These are phyloP conservation scores for Sinonovacula constricta DNA, from an alignment of 1,140 invertebrate genomes.

Conservation along the genomic window DNA sequence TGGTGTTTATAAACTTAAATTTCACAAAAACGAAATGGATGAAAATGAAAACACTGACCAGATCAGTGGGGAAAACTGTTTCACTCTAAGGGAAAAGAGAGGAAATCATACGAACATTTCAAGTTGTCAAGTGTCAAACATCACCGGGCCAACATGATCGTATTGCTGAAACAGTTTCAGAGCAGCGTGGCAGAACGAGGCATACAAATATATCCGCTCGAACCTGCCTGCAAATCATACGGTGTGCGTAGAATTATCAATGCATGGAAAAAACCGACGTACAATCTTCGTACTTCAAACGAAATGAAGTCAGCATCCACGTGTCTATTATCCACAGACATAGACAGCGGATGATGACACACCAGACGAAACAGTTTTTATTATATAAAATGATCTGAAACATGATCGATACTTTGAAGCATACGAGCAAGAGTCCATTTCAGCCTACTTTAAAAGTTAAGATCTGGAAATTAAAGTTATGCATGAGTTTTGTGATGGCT, in stretches of 20 bases:
- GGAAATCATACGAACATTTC: too few species aligned
- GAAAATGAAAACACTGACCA: too few species aligned
- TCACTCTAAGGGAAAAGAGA: too few species aligned
- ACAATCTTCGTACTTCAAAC: not conserved
- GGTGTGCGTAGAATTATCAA: slow-evolving; percentile 11
- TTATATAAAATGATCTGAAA: slow-evolving; percentile 1
- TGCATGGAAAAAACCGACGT: not conserved
- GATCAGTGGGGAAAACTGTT: too few species aligned
- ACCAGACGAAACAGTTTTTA: not conserved
- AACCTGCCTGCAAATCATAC: too few species aligned
- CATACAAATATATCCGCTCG: too few species aligned
- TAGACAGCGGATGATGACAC: slow-evolving; percentile 10
- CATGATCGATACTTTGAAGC: slow-evolving; percentile 21
- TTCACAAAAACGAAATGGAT: too few species aligned
- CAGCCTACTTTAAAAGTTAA: not conserved
- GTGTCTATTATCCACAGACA: slow-evolving; percentile 2
- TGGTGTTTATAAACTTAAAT: too few species aligned
- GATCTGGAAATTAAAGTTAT: not conserved
- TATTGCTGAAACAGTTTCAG: too few species aligned
- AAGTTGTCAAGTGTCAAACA: too few species aligned
- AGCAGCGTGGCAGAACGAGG: too few species aligned
- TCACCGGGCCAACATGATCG: too few species aligned
- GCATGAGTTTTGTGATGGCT: slow-evolving; percentile 31
- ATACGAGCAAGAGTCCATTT: not conserved
- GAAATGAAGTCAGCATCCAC: not conserved